These are phyloP conservation scores for Mus caroli DNA, from an alignment of 2,797 vertebrate species.

Conservation along the genomic window DNA sequence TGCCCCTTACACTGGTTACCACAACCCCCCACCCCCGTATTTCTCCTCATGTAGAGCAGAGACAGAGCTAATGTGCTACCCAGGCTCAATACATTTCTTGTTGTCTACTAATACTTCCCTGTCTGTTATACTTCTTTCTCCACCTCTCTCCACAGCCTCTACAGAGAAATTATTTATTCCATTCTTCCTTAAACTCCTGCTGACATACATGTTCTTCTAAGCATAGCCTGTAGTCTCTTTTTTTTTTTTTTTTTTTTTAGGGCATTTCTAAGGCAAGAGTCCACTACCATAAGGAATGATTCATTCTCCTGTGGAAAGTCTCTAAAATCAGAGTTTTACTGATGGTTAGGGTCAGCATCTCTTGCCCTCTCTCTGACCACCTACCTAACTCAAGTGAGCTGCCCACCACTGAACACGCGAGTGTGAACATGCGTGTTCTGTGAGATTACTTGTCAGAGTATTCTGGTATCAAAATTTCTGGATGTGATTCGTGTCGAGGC, in stretches of 20 bases:
- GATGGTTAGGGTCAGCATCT: neutral
- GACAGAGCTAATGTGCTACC: neutral
- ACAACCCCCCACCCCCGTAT: neutral
- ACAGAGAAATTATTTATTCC: neutral
- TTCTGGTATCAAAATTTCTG: neutral
- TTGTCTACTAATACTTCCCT: neutral
- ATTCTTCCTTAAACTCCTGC: neutral
- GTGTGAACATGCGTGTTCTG: neutral
- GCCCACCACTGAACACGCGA: neutral
- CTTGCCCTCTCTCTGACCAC: neutral
- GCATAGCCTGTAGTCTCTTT: neutral
- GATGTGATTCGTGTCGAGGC: neutral
- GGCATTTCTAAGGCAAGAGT: neutral
- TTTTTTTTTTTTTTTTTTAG: neutral
- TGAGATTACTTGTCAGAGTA: neutral
- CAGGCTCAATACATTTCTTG: neutral
- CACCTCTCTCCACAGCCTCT: neutral
- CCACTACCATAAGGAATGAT: neutral
- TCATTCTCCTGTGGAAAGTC: neutral
- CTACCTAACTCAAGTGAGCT: neutral
- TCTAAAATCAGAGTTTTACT: neutral
- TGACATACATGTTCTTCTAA: neutral
- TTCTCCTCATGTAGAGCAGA: neutral
- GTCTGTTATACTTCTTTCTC: no score
- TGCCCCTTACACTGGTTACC: neutral